Evolutionary conservation across 2,797 vertebrate genomes (phyloP).

Genomic region (Scolopax rusticola): DNA sequence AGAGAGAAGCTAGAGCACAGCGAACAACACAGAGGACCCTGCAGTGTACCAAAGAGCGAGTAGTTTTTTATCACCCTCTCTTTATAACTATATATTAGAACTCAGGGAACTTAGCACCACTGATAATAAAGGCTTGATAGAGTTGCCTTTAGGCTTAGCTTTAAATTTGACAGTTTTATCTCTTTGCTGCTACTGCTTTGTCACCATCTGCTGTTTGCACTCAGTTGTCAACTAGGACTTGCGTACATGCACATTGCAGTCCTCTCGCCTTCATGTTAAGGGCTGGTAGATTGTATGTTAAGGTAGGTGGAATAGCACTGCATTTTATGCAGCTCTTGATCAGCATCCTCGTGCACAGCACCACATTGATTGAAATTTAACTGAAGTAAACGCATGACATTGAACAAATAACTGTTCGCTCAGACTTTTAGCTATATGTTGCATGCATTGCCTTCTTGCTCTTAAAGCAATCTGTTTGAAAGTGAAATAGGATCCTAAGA

Average conservation of each 20-base stretch:
- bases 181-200: conserved; percentile 11
- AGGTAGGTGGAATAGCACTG: background rate
- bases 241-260: background rate
- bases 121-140: background rate
- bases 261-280: background rate
- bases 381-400: background rate
- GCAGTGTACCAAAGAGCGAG: background rate
- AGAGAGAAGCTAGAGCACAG: background rate
- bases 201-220: conserved; percentile 45
- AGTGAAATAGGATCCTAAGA: background rate
- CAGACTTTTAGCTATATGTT: background rate
- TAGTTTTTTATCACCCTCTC: background rate
- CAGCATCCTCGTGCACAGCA: background rate
- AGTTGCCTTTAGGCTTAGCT: conserved; percentile 13
- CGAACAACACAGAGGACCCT: background rate
- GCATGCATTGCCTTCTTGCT: background rate
- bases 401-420: background rate
- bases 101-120: background rate
- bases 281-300: background rate
- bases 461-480: background rate
- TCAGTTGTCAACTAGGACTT: background rate
- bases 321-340: background rate
- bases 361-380: background rate
- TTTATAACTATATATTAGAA: background rate
- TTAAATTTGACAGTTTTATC: conserved; percentile 7